Evolutionary conservation across 2,888 invertebrate species (phyloP), one percentile per base, ranked within the genome.

Genomic region (Scaptomyza caliginosa): DNA sequence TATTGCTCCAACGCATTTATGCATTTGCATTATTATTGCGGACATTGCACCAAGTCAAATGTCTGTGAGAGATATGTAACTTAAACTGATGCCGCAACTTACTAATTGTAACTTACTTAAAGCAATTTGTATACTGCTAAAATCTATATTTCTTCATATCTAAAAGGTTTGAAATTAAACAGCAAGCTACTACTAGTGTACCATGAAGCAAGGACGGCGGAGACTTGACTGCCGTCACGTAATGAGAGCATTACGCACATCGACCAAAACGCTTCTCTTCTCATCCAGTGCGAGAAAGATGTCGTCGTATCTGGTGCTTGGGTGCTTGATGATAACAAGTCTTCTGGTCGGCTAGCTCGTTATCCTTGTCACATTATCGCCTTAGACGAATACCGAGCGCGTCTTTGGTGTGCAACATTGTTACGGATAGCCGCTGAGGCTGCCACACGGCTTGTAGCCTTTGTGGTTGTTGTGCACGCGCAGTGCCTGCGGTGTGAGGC

Each of bases 291-390:
- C 30, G 16, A 43, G 16, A n/a, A 7, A 17, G 40, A 23, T 42
- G 21, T 34, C 13, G 19, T 17, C n/a, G 48, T 34, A 54, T 55
- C 56, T 50, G 52, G 46, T 34, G 68, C 54, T 50, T 39, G 52
- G 64, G 13, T 13, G 60, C 46, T 48, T 62, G 84, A 83, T 83
- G 80, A 83, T 67, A 80, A 78, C 66, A 82, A 72, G 75, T 43
- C 70, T 52, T 48, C 43, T 69, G 49, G 32, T 40, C 51, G 39
- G 21, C 38, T 58, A 65, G 49, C 77, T 87, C 77, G 82, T 86
- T 86, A 88, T 86, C 86, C 86, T 87, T 86, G 88, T 79, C 88
- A 82, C 88, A 88, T 86, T 86, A 86, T 79, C 88, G 83, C 86
- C 77, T 82, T 74, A 74, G 74, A 79, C 67, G 40, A 79, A 83